These are phyloP conservation scores for Lontra canadensis DNA, from an alignment of 2,113 vertebrate genomes.

Conservation along the genomic window DNA sequence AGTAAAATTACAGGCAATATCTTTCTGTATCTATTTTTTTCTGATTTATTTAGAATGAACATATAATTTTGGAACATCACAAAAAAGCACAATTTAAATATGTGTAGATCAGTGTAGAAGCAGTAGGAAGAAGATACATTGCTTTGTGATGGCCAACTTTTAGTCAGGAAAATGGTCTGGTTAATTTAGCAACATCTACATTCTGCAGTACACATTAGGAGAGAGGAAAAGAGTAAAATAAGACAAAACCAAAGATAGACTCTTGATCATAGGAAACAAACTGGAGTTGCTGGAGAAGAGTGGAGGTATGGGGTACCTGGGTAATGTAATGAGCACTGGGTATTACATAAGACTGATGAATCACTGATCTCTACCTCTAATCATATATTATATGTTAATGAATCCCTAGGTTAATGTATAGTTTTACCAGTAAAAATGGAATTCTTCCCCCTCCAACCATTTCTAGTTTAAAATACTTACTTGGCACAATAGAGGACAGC, in stretches of 20 bases:
- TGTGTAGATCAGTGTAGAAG: background rate
- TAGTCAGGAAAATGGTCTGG: background rate
- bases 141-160: background rate
- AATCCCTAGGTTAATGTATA: background rate
- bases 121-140: background rate
- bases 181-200: background rate
- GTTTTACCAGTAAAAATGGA: conserved; percentile 13
- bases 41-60: background rate
- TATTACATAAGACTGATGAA: too few relatives aligned
- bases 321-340: too few relatives aligned
- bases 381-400: too few relatives aligned
- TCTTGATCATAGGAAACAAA: too few relatives aligned
- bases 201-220: background rate
- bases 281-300: too few relatives aligned
- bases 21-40: background rate
- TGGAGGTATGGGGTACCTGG: too few relatives aligned
- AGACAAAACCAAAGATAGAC: too few relatives aligned
- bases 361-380: too few relatives aligned
- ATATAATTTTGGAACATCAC: background rate
- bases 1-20: background rate
- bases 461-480: background rate
- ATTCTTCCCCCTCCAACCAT: background rate
- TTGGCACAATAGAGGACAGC: background rate
- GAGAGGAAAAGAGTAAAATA: too few relatives aligned
- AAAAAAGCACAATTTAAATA: background rate